These are phyloP conservation scores for Puffinus mauretanicus DNA, from an alignment of 2,113 vertebrate species.

Conservation along the genomic window DNA sequence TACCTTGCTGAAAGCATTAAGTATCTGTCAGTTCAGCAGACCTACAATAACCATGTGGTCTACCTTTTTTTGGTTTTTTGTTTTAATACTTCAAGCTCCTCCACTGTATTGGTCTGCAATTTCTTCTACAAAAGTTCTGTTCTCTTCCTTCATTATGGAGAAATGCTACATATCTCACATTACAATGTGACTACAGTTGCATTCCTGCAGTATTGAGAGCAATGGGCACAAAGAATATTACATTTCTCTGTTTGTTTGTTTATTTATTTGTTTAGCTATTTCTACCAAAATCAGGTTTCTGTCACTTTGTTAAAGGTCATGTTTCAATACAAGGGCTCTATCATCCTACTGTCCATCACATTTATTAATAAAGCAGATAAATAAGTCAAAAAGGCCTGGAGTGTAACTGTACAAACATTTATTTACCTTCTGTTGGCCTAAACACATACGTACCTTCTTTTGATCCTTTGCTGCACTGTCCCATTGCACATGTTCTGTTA, in stretches of 20 bases:
- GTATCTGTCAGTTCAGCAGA: not conserved
- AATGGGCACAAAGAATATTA: not conserved
- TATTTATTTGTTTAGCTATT: not conserved
- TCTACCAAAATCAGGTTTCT: not conserved
- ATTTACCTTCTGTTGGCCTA: not conserved
- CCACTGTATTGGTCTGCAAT: not conserved
- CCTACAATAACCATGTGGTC: not conserved
- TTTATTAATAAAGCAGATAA: not conserved
- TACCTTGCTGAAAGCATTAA: not conserved
- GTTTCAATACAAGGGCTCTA: not conserved
- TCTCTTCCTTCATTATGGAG: not conserved
- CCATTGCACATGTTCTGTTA: not conserved
- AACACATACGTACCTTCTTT: not conserved
- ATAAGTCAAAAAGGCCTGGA: not conserved
- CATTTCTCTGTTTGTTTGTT: not conserved
- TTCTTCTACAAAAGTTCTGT: not conserved
- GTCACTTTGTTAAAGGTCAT: not conserved
- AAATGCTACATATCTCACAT: not conserved
- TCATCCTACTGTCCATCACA: not conserved
- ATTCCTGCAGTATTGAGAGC: not conserved
- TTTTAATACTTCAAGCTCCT: not conserved
- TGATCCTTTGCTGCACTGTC: not conserved
- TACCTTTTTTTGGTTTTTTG: not conserved
- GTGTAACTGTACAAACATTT: not conserved
- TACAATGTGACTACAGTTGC: not conserved